Percentiles rank a stretch among this genome's conserved stretches.
Conservation (phyloP, 2,888 invertebrate genomes). For the Caradrina clavipalpis region DNA sequence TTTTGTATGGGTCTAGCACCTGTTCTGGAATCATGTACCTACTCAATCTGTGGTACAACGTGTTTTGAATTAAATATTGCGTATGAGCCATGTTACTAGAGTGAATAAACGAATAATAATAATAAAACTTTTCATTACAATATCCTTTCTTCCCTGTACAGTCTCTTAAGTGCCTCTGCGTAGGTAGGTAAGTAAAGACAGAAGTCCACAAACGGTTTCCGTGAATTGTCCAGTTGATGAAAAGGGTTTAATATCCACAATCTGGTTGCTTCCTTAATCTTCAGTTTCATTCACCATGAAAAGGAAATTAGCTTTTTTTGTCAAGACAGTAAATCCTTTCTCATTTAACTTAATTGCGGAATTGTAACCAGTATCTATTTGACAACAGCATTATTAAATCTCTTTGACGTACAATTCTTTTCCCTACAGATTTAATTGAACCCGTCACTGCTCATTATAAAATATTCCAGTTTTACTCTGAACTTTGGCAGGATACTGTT, state of each 20-base stretch:
- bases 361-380: conserved; percentile 58
- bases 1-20: too few relatives aligned
- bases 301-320: conserved; percentile 45
- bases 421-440: conserved; percentile 52
- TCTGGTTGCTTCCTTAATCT: conserved; percentile 20
- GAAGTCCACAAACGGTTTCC: too few relatives aligned
- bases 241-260: not conserved
- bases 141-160: too few relatives aligned
- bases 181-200: too few relatives aligned
- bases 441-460: conserved; percentile 55
- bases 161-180: too few relatives aligned
- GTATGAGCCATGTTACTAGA: too few relatives aligned
- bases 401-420: conserved; percentile 56
- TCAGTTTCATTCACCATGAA: conserved; percentile 19
- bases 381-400: conserved; percentile 59
- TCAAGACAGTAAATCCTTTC: conserved; percentile 48
- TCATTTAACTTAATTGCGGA: conserved; percentile 49
- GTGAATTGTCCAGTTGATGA: too few relatives aligned
- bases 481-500: conserved; percentile 63
- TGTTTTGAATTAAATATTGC: too few relatives aligned
- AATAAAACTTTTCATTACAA: too few relatives aligned
- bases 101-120: too few relatives aligned
- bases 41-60: too few relatives aligned
- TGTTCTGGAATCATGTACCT: too few relatives aligned
- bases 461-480: conserved; percentile 47